Evolutionary conservation across 2,888 invertebrate genomes (phyloP).

Genomic region (Blera fallax): DNA sequence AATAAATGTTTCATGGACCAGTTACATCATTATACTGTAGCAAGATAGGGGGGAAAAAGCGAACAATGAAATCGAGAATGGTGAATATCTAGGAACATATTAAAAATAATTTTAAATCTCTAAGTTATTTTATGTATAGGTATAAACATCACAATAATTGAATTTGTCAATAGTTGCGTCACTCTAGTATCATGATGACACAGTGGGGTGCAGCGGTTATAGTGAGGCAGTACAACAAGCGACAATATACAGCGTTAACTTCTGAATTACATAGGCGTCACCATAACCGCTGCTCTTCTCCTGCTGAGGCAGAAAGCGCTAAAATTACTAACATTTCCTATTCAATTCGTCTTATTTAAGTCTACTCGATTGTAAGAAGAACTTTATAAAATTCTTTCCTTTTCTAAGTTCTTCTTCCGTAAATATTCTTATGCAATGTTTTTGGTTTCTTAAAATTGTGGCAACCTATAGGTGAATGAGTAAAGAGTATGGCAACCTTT

Average conservation of each 20-base stretch:
- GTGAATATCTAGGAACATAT: slow-evolving; percentile 19
- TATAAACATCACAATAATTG: slow-evolving; percentile 43
- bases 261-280: neutral
- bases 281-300: neutral
- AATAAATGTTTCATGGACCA: slow-evolving; percentile 30
- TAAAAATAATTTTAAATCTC: slow-evolving; percentile 24
- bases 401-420: neutral
- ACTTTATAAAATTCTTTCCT: neutral
- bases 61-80: neutral
- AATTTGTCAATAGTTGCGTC: neutral
- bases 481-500: slow-evolving; percentile 16
- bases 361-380: slow-evolving; percentile 8
- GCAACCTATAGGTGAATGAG: neutral
- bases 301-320: neutral
- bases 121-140: slow-evolving; percentile 27
- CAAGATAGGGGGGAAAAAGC: neutral
- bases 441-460: neutral
- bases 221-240: neutral
- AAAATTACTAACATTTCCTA: neutral
- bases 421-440: slow-evolving; percentile 1
- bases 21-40: slow-evolving; percentile 17
- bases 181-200: neutral
- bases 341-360: neutral
- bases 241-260: neutral
- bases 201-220: neutral